Percentiles rank a stretch among this genome's conserved stretches.
These are phyloP conservation scores for Hormiphora californensis DNA, from an alignment of 37 sponge, comb jelly and placozoan genomes.

Conservation along the genomic window DNA sequence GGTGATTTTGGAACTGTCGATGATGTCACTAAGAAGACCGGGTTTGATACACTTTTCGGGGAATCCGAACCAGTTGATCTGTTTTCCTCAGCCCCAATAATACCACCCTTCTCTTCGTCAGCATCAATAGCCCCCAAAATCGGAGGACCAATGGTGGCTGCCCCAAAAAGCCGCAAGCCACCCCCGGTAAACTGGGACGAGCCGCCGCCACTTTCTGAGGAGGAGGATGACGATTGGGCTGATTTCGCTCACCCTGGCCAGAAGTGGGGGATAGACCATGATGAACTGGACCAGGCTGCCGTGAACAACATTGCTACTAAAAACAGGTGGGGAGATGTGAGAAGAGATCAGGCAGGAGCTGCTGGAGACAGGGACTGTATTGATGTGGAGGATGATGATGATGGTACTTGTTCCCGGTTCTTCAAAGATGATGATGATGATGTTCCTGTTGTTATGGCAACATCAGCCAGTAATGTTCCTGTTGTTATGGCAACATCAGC, in stretches of 20 bases:
- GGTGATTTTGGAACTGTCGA: conserved; percentile 40
- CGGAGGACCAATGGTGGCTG: not conserved
- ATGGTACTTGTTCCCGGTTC: not conserved
- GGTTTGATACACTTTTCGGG: too few relatives aligned
- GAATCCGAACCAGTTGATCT: too few relatives aligned
- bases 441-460: too few relatives aligned
- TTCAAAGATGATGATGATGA: not conserved
- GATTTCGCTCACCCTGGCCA: conserved; percentile 46
- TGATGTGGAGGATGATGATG: not conserved
- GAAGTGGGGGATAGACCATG: conserved; percentile 31
- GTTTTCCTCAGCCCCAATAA: too few relatives aligned
- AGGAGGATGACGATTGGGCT: conserved; percentile 48
- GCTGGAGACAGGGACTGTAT: not conserved
- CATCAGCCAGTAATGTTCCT: too few relatives aligned
- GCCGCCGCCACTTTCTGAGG: conserved; percentile 11
- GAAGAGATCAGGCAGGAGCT: not conserved
- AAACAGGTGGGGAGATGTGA: conserved; percentile 10
- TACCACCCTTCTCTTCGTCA: too few relatives aligned
- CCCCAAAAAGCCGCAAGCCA: not conserved
- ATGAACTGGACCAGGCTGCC: not conserved
- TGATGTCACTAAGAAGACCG: too few relatives aligned
- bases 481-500: too few relatives aligned
- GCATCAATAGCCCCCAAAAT: too few relatives aligned
- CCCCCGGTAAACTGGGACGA: not conserved
- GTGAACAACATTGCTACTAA: conserved; percentile 16